Evolutionary conservation across 2,797 vertebrate genomes (phyloP).

Genomic region (Poecilia wingei): DNA sequence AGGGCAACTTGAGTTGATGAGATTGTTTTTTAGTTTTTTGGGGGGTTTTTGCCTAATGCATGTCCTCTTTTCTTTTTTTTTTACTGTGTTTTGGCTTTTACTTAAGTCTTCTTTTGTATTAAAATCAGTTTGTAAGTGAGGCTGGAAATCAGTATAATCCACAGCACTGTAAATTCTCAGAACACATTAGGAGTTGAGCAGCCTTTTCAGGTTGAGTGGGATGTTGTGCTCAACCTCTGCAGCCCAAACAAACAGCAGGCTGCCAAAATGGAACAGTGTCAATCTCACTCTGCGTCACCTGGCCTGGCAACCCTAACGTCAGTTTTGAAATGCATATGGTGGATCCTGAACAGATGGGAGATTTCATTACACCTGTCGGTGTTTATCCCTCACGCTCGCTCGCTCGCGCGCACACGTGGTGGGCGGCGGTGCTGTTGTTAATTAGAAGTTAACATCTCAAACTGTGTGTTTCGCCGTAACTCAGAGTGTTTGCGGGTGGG

Average conservation of each 20-base stretch:
- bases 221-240: conserved; percentile 26
- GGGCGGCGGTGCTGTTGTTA: conserved; percentile 56
- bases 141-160: not conserved
- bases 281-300: conserved; percentile 39
- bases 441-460: conserved; percentile 66
- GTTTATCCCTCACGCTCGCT: conserved; percentile 37
- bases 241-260: conserved; percentile 15
- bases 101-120: not conserved
- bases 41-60: not conserved
- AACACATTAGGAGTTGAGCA: not conserved
- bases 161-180: not conserved
- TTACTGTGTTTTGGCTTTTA: not conserved
- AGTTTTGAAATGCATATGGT: conserved; percentile 62
- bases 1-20: too few relatives aligned
- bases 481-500: conserved; percentile 8
- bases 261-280: conserved; percentile 60
- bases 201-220: conserved; percentile 24
- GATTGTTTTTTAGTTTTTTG: too few relatives aligned
- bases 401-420: conserved; percentile 12
- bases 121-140: not conserved
- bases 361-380: conserved; percentile 64
- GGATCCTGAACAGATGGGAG: conserved; percentile 63
- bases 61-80: not conserved
- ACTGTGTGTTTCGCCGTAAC: conserved; percentile 44
- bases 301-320: conserved; percentile 36